Evolutionary conservation across 2,797 vertebrate genomes (phyloP), one percentile per base, ranked within the genome.

Genomic region (Melanotaenia parkinsoni): DNA sequence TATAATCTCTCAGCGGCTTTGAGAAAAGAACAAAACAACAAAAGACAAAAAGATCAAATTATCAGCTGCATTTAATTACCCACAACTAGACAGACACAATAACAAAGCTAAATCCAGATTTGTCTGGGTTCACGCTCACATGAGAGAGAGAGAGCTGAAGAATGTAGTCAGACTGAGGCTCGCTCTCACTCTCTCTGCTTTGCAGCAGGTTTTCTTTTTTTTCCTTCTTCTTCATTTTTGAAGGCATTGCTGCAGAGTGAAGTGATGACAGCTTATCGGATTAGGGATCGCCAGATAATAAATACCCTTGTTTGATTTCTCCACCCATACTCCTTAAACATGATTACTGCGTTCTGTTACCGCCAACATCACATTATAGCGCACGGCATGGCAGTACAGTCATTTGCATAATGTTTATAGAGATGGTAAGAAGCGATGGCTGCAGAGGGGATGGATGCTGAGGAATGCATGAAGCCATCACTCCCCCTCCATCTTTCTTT

Each of bases 41-140:
- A 72, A 84, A 90, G 85, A 86, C 83, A 89, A 89, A 91, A 93
- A 89, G 88, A 94, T 93, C 85, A 88, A 88, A 91, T 92, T 86
- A 93, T 92, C 85, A 80, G 90, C 89, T 82, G 80, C 91, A 91
- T 92, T 92, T 94, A 94, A 94, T 94, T 94, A 93, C 87, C 88
- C 82, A 82, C 85, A 87, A 89, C 84, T 83, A 83, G 83, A 86
- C 86, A 88, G 85, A 81, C 85, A 89, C 84, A 92, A 91, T 92
- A 89, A 84, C 85, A 74, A 79, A 79, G 86, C 88, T 87, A 86
- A 91, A 93, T 89, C 86, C 89, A 91, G 88, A 88, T 92, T 93
- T 89, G 89, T 90, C 88, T 91, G 72, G 58, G 40, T 84, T 82
- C 26, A 30, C 37, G 14, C 50, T 56, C 76, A 7, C 28, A 80